phyloP scores from a whole-genome alignment of 2,797 vertebrate genomes.

The Sarcophilus harrisii region DNA sequence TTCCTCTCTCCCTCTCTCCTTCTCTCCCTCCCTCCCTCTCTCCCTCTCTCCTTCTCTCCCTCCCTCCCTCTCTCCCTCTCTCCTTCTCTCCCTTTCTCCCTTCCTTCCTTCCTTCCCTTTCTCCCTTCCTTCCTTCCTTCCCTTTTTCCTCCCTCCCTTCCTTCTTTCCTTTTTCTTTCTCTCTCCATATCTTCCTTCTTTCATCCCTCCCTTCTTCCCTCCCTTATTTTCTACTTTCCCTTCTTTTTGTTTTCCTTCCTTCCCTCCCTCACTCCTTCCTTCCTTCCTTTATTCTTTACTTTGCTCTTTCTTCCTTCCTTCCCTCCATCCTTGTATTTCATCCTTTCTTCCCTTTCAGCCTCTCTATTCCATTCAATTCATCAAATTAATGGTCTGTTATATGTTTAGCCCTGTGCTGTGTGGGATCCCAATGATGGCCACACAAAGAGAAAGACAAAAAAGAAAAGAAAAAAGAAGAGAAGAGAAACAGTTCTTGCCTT shows the following conservation, averaged over 20 bases:
- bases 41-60: too few relatives aligned
- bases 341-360: too few relatives aligned
- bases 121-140: background rate
- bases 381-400: too few relatives aligned
- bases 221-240: background rate
- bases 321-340: too few relatives aligned
- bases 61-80: too few relatives aligned
- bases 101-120: background rate
- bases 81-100: too few relatives aligned
- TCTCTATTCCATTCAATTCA: background rate
- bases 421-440: background rate
- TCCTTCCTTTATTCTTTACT: background rate
- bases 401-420: background rate
- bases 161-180: background rate
- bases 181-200: fast-evolving
- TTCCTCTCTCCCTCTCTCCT: too few relatives aligned
- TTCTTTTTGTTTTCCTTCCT: background rate
- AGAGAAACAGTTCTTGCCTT: background rate
- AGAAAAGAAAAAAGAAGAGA: too few relatives aligned
- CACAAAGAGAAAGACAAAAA: background rate
- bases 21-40: too few relatives aligned
- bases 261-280: background rate
- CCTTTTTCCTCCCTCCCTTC: background rate
- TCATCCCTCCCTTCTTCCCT: too few relatives aligned
- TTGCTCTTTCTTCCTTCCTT: too few relatives aligned